A percentile compares a stretch with the other conserved stretches of the same genome.
Evolutionary conservation across 2,888 invertebrate species (phyloP).

Genomic region (Quadroppia sp.): DNA sequence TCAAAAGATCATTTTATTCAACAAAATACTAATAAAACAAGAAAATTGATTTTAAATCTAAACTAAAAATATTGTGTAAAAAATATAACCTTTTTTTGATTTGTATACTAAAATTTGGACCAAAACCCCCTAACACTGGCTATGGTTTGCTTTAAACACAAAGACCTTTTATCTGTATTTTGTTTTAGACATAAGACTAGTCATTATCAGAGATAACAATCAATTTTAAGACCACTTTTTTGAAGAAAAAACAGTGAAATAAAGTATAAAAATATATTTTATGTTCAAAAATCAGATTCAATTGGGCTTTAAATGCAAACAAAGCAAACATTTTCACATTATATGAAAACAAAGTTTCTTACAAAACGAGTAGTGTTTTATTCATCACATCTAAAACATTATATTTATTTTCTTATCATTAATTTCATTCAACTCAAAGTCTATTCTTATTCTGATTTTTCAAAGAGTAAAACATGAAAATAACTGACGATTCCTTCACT

Average conservation of each 20-base stretch:
- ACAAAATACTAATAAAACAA: too few species aligned
- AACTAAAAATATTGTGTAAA: too few species aligned
- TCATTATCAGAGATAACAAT: background rate
- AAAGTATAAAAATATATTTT: slow-evolving; percentile 3
- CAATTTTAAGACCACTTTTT: background rate
- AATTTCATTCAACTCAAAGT: background rate
- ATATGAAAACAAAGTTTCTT: background rate
- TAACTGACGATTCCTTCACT: too few species aligned
- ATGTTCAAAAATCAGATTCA: slow-evolving; percentile 1
- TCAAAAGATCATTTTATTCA: too few species aligned
- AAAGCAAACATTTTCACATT: background rate
- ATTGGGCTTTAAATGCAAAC: background rate
- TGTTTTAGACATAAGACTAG: background rate
- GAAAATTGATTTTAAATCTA: too few species aligned
- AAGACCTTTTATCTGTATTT: background rate
- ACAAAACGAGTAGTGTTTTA: background rate
- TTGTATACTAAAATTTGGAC: too few species aligned
- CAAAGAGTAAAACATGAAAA: too few species aligned
- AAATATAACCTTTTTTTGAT: too few species aligned
- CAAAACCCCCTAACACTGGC: too few species aligned
- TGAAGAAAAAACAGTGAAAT: background rate
- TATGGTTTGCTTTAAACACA: too few species aligned
- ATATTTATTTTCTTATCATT: slow-evolving; percentile 1
- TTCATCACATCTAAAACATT: background rate
- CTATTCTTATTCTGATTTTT: too few species aligned